phyloP scores from a whole-genome alignment of 1,140 invertebrate genomes.

The Panulirus ornatus region DNA sequence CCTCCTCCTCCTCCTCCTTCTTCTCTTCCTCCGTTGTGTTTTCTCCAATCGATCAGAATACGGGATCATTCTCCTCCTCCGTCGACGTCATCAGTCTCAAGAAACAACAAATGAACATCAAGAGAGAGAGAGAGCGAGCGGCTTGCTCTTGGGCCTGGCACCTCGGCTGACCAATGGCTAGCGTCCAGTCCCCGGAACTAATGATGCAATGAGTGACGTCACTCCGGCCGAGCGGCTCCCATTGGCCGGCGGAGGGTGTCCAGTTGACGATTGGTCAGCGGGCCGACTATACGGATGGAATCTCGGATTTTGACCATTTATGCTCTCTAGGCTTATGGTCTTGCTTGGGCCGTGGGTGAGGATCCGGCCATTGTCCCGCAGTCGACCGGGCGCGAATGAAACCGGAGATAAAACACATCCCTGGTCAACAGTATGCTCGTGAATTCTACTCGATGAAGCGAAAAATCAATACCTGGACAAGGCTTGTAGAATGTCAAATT shows the following conservation, averaged over 20 bases:
- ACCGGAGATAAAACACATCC: too few relatives aligned
- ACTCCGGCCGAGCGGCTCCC: constrained; percentile 25
- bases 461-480: constrained; percentile 44
- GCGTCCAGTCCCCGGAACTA: constrained; percentile 59
- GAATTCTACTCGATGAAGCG: too few relatives aligned
- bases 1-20: too few relatives aligned
- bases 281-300: constrained; percentile 23
- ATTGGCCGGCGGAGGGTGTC: constrained; percentile 52
- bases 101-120: constrained; percentile 46
- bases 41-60: constrained; percentile 39
- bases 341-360: neutral
- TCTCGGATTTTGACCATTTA: constrained; percentile 25
- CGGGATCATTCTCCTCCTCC: neutral
- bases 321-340: neutral
- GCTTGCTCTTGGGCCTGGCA: constrained; percentile 46
- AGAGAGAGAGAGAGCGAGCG: neutral
- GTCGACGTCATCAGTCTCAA: constrained; percentile 45
- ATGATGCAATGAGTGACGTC: constrained; percentile 70
- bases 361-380: neutral
- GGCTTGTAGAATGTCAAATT: neutral
- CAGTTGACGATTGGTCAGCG: constrained; percentile 60
- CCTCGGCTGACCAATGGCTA: constrained; percentile 65
- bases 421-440: too few relatives aligned
- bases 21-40: too few relatives aligned
- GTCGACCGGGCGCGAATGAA: too few relatives aligned